Percentiles rank a stretch among this genome's conserved stretches.
Evolutionary conservation across 2,888 invertebrate species (phyloP).

Genomic region (Caenorhabditis sp.): DNA sequence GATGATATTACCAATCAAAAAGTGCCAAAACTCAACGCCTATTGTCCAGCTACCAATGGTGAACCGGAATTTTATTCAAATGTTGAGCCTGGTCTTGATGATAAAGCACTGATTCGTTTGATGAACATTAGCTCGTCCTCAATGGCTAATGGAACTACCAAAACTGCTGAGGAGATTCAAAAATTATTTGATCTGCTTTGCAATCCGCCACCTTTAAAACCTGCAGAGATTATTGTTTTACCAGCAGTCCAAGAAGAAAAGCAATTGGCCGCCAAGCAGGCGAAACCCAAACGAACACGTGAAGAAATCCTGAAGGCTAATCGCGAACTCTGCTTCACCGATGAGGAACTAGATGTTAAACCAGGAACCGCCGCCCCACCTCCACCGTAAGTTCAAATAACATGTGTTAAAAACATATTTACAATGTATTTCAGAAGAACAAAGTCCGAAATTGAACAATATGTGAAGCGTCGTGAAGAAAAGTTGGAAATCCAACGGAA

Average conservation of each 20-base stretch:
- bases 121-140: not conserved
- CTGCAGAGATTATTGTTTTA: not conserved
- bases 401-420: no score
- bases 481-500: constrained; percentile 54
- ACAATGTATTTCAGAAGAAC: not conserved
- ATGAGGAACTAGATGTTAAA: not conserved
- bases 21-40: constrained; percentile 75
- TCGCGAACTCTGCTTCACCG: not conserved
- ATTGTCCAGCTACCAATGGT: constrained; percentile 79
- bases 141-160: not conserved
- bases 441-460: constrained; percentile 9
- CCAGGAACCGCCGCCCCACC: constrained; percentile 9
- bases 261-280: no score
- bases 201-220: not conserved
- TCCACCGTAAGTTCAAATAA: constrained; percentile 13
- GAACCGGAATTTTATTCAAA: constrained; percentile 77
- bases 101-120: constrained; percentile 74
- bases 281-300: not conserved
- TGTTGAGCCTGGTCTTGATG: constrained; percentile 86
- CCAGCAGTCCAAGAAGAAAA: no score
- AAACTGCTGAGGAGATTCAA: not conserved
- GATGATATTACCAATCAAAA: constrained; percentile 76
- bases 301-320: not conserved
- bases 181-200: not conserved
- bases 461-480: constrained; percentile 1